Percentiles rank a stretch among this genome's conserved stretches.
These are phyloP conservation scores for Gymnarchus niloticus DNA, from an alignment of 2,113 vertebrate species.

Conservation along the genomic window DNA sequence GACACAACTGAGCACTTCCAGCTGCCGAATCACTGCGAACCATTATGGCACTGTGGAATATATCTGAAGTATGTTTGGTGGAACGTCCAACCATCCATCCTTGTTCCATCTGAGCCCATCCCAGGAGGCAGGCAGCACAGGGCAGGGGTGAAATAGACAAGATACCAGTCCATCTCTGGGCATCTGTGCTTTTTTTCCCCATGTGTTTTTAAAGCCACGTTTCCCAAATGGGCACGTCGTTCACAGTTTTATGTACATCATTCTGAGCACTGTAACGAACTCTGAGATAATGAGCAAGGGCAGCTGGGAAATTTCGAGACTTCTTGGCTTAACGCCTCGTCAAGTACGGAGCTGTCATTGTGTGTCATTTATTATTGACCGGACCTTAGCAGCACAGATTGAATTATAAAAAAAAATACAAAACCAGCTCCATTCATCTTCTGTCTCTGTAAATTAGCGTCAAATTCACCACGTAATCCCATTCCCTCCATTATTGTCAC, in stretches of 20 bases:
- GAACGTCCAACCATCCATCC: neutral
- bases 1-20: neutral
- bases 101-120: neutral
- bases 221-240: neutral
- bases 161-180: neutral
- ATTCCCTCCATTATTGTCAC: constrained; percentile 9
- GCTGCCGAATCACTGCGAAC: no score
- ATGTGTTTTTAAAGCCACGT: neutral
- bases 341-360: neutral
- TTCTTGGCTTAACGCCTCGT: neutral
- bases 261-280: neutral
- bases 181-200: neutral
- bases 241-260: neutral
- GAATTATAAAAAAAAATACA: neutral
- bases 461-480: neutral
- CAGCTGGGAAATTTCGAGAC: neutral
- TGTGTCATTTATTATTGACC: neutral
- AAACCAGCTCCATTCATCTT: constrained; percentile 4
- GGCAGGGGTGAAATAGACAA: neutral
- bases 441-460: constrained; percentile 5
- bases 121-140: no score
- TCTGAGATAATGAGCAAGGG: neutral
- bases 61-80: neutral
- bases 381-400: constrained; percentile 10
- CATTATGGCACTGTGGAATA: no score